Conservation (phyloP, 2,888 invertebrate genomes). For the Pseudococcus viburni region DNA sequence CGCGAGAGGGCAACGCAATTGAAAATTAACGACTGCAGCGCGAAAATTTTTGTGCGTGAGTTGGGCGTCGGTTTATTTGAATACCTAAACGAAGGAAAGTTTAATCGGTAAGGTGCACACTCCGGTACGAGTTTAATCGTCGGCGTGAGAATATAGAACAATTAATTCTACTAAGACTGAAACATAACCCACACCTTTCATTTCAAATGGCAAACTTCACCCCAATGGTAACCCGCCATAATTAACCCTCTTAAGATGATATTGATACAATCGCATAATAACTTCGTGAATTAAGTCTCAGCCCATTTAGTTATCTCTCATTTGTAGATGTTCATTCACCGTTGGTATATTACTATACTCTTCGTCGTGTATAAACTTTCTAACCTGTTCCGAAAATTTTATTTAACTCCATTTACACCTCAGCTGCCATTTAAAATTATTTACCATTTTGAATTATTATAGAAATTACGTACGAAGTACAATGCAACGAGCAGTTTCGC, state of each 20-base stretch:
- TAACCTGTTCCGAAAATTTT: conserved; percentile 51
- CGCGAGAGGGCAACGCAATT: neutral
- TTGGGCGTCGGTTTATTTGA: conserved; percentile 29
- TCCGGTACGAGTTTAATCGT: conserved; percentile 43
- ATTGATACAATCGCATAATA: conserved; percentile 63
- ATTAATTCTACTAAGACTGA: conserved; percentile 55
- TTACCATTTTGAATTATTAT: conserved; percentile 39
- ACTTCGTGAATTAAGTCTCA: conserved; percentile 62
- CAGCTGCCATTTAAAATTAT: conserved; percentile 3
- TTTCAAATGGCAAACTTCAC: conserved; percentile 54
- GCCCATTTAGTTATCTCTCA: conserved; percentile 58
- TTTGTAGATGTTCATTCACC: conserved; percentile 55
- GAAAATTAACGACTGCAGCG: conserved; percentile 32
- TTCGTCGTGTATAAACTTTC: conserved; percentile 53
- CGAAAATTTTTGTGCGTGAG: conserved; percentile 7
- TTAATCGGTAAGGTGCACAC: conserved; percentile 58
- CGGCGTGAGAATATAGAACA: conserved; percentile 57
- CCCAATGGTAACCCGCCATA: conserved; percentile 52
- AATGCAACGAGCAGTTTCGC: neutral
- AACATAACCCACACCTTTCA: conserved; percentile 55
- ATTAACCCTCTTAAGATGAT: conserved; percentile 61
- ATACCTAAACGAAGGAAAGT: conserved; percentile 53
- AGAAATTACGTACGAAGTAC: neutral
- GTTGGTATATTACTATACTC: conserved; percentile 14
- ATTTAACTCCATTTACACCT: conserved; percentile 31